phyloP scores from a whole-genome alignment of 2,888 invertebrate species.

The Patella pellucida region DNA sequence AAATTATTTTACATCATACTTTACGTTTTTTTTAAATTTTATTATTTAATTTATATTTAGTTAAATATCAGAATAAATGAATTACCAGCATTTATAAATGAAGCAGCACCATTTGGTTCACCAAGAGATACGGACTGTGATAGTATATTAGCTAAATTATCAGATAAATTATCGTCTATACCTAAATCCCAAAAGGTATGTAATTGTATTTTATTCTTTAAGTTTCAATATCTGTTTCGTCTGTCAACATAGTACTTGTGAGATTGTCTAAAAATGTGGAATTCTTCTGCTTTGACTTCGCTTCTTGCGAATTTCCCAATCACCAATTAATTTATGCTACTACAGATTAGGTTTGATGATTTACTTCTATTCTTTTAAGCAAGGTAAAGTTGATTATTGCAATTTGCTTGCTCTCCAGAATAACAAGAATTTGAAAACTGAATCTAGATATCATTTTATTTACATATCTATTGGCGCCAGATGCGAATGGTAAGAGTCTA shows the following conservation, averaged over 20 bases:
- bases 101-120: constrained; percentile 62
- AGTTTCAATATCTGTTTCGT: neutral
- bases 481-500: no score
- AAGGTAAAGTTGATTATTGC: no score
- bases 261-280: neutral
- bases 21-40: no score
- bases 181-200: constrained; percentile 57
- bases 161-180: constrained; percentile 44
- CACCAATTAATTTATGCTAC: no score
- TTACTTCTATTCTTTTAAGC: constrained; percentile 4
- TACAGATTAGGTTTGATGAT: neutral
- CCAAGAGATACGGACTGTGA: constrained; percentile 53
- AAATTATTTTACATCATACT: no score
- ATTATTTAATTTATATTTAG: constrained; percentile 15
- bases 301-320: no score
- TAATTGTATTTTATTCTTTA: neutral
- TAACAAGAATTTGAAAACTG: no score
- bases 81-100: constrained; percentile 54
- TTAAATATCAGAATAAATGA: constrained; percentile 38
- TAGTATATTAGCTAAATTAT: constrained; percentile 53
- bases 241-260: neutral
- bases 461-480: no score
- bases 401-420: no score
- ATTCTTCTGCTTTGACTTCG: neutral
- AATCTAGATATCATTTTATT: no score